Evolutionary conservation across 2,888 invertebrate species (phyloP).

Genomic region (Lasioglossum calceatum): DNA sequence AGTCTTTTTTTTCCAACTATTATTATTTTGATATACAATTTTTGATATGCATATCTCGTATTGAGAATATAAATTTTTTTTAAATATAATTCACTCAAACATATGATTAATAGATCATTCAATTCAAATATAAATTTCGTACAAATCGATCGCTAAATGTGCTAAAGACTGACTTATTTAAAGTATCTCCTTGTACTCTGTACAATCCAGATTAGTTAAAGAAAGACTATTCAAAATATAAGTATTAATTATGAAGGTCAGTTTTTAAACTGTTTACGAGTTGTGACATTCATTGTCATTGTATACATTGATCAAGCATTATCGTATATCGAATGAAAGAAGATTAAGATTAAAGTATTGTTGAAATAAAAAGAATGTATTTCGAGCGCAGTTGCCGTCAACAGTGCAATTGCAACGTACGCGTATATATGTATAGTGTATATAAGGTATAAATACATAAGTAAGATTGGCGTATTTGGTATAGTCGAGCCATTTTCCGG

Average conservation of each 20-base stretch:
- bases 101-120: conserved; percentile 37
- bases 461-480: conserved; percentile 6
- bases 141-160: conserved; percentile 29
- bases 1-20: background rate
- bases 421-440: background rate
- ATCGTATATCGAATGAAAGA: background rate
- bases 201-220: background rate
- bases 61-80: conserved; percentile 7
- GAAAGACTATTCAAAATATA: conserved; percentile 13
- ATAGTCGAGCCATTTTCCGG: conserved; percentile 19
- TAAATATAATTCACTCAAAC: conserved; percentile 1
- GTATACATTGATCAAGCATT: background rate
- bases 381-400: background rate
- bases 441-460: background rate
- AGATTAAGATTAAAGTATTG: background rate
- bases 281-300: background rate
- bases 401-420: conserved; percentile 16
- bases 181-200: conserved; percentile 8
- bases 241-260: background rate
- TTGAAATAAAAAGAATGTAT: background rate
- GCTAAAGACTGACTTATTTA: conserved; percentile 45
- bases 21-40: conserved; percentile 43
- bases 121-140: conserved; percentile 41
- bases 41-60: conserved; percentile 16
- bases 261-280: background rate